Conservation (phyloP, 2,888 invertebrate genomes). For the Ferdinandea cuprea region DNA sequence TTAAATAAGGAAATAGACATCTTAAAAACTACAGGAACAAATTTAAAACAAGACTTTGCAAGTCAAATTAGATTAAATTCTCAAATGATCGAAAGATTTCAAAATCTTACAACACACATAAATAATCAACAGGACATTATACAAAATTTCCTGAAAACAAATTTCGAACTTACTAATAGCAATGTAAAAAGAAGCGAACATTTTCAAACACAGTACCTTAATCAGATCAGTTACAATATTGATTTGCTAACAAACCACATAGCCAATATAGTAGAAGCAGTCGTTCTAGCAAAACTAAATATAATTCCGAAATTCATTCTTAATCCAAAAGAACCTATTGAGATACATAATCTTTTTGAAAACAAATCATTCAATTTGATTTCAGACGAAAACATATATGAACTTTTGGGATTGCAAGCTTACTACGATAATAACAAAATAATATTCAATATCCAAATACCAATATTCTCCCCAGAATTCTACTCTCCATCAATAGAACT, state of each 20-base stretch:
- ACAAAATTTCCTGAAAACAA: constrained; percentile 11
- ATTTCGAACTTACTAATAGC: not conserved
- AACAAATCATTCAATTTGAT: constrained; percentile 29
- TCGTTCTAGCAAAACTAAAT: constrained; percentile 44
- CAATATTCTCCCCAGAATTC: constrained; percentile 12
- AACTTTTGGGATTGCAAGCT: constrained; percentile 52
- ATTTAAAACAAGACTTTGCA: constrained; percentile 14
- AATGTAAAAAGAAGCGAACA: constrained; percentile 10
- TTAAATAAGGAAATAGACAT: constrained; percentile 7
- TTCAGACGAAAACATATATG: constrained; percentile 56
- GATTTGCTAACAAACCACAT: constrained; percentile 36
- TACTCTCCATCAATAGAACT: constrained; percentile 36
- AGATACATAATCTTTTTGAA: constrained; percentile 24
- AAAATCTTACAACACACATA: constrained; percentile 15
- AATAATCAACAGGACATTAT: constrained; percentile 29
- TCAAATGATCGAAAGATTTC: constrained; percentile 16
- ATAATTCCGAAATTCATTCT: constrained; percentile 48
- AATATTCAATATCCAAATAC: constrained; percentile 46
- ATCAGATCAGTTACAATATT: constrained; percentile 20
- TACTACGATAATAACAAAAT: constrained; percentile 49
- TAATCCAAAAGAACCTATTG: constrained; percentile 28
- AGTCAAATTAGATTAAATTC: constrained; percentile 11
- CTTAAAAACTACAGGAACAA: not conserved
- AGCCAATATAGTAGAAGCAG: constrained; percentile 33
- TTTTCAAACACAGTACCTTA: constrained; percentile 3